A percentile compares a stretch with the other conserved stretches of the same genome.
Evolutionary conservation across 2,888 invertebrate species (phyloP).

Genomic region (Thereva unica): DNA sequence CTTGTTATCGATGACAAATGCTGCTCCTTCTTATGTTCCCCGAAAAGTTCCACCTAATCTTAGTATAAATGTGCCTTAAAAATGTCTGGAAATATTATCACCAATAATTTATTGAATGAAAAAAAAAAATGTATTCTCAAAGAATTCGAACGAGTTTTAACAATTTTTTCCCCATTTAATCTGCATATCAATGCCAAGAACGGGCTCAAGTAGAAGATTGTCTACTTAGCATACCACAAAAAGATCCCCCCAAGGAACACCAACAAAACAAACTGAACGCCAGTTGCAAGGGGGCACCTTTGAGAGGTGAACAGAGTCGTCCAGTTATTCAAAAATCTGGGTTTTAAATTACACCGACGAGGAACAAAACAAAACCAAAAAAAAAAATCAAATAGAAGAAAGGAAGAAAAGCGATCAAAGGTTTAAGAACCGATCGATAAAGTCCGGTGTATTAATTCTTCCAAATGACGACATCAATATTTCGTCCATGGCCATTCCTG

Average conservation of each 20-base stretch:
- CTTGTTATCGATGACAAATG: constrained; percentile 18
- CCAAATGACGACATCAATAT: constrained; percentile 31
- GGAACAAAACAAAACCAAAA: background rate
- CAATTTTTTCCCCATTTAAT: constrained; percentile 31
- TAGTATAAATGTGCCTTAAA: constrained; percentile 16
- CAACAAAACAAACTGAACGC: constrained; percentile 3
- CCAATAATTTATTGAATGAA: constrained; percentile 22
- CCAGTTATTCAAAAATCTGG: constrained; percentile 4
- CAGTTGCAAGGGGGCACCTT: constrained; percentile 19
- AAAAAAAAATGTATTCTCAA: background rate
- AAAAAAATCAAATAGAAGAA: constrained; percentile 3
- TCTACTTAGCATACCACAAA: constrained; percentile 6
- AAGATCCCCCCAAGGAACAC: background rate
- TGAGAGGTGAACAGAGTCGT: constrained; percentile 17
- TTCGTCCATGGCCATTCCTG: background rate
- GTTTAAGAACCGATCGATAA: constrained; percentile 11
- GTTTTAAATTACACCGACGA: background rate
- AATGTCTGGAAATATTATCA: constrained; percentile 24
- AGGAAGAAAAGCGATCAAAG: constrained; percentile 6
- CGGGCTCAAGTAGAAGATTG: constrained; percentile 3
- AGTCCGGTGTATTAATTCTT: constrained; percentile 26
- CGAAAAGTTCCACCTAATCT: background rate
- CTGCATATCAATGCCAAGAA: constrained; percentile 27
- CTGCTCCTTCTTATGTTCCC: constrained; percentile 9
- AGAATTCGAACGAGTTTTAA: constrained; percentile 33